Conservation (phyloP, 2,113 vertebrate species). For the Myotis yumanensis region DNA sequence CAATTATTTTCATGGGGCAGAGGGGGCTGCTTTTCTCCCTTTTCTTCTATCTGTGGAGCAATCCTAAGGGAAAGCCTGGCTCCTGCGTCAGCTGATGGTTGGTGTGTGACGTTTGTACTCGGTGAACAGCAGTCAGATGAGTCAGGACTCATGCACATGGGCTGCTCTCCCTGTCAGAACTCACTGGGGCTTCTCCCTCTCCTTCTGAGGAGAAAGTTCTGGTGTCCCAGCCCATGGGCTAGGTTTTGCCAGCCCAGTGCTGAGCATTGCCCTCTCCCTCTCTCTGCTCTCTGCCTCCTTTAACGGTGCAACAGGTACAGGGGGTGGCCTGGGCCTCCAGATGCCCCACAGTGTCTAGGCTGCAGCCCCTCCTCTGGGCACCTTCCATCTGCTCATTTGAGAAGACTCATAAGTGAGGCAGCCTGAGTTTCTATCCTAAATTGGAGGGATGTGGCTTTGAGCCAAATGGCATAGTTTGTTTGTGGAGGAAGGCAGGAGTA, state of each 20-base stretch:
- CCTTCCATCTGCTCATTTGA: neutral
- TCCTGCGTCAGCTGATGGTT: no score
- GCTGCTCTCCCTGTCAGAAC: neutral
- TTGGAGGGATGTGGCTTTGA: neutral
- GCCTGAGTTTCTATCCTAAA: neutral
- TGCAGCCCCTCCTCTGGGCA: neutral
- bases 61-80: neutral
- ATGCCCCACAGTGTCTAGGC: neutral
- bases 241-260: neutral
- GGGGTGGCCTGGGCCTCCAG: neutral
- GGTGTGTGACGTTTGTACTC: neutral
- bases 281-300: neutral
- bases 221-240: neutral
- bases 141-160: neutral
- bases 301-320: accelerated
- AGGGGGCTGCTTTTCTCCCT: neutral
- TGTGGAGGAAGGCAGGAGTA: neutral
- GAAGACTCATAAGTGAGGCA: neutral
- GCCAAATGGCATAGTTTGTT: neutral
- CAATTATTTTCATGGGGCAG: neutral
- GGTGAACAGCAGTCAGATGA: neutral
- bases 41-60: neutral
- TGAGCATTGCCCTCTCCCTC: no score
- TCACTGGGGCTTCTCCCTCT: neutral
- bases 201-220: neutral